A percentile compares a stretch with the other conserved stretches of the same genome.
These are phyloP conservation scores for Hylaeus volcanicus DNA, from an alignment of 1,140 invertebrate species.

Conservation along the genomic window DNA sequence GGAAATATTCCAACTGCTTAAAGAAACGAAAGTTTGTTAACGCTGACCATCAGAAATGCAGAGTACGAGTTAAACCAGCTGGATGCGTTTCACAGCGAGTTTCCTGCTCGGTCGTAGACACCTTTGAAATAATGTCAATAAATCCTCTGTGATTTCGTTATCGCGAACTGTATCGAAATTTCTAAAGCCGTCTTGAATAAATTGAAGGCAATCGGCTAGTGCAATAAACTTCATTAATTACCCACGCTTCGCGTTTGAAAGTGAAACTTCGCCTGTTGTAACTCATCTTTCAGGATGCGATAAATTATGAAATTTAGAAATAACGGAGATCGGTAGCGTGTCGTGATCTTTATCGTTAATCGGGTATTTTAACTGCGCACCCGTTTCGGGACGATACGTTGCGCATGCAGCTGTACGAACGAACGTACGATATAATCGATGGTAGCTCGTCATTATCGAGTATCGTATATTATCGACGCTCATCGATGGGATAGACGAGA, in stretches of 20 bases:
- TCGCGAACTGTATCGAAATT: neutral
- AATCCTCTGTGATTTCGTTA: neutral
- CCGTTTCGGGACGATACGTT: slow-evolving; percentile 38
- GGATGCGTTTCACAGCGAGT: no score
- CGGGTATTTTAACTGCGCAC: slow-evolving; percentile 47
- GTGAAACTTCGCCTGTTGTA: neutral
- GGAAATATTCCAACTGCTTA: no score
- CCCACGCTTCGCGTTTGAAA: neutral
- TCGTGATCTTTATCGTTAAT: slow-evolving; percentile 44
- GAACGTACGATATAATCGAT: slow-evolving; percentile 55
- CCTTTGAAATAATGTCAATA: neutral
- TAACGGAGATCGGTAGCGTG: neutral
- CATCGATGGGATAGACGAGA: slow-evolving; percentile 56
- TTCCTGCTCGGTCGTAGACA: no score
- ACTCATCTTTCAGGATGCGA: slow-evolving; percentile 8
- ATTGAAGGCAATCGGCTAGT: neutral
- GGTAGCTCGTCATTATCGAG: slow-evolving; percentile 56
- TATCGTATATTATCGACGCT: slow-evolving; percentile 58
- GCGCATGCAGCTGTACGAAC: slow-evolving; percentile 47
- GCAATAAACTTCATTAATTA: neutral
- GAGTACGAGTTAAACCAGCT: no score
- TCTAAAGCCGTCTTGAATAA: neutral
- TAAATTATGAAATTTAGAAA: slow-evolving; percentile 17
- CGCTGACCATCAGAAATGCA: no score
- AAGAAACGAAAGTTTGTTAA: no score